phyloP scores from a whole-genome alignment of 2,113 vertebrate species.

The Stigmatopora argus region DNA sequence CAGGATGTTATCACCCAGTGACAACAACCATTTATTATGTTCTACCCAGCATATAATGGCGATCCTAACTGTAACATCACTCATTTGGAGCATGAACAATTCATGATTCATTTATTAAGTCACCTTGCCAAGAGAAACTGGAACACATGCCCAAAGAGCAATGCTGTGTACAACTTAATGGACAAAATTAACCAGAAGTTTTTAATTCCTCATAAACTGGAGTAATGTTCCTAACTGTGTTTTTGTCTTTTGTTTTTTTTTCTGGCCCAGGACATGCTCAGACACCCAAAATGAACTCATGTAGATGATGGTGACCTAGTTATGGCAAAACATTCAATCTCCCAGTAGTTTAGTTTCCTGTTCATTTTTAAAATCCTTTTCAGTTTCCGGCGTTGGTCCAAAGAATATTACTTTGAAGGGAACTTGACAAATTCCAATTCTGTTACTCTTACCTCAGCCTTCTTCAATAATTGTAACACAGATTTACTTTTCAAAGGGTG shows the following conservation, averaged over 20 bases:
- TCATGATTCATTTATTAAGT: conserved; percentile 3
- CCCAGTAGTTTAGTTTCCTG: conserved; percentile 25
- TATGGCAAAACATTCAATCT: conserved; percentile 30
- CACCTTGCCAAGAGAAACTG: conserved; percentile 4
- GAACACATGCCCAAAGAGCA: conserved; percentile 18
- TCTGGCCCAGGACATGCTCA: conserved; percentile 8
- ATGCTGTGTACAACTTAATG: conserved; percentile 29
- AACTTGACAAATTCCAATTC: not conserved
- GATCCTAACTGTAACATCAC: not conserved
- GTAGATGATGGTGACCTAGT: conserved; percentile 38
- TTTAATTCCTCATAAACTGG: conserved; percentile 6
- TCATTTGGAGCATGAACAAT: not conserved
- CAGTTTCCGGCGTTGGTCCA: not conserved
- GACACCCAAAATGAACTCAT: conserved; percentile 28
- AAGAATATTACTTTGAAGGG: not conserved
- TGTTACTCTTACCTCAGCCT: not conserved
- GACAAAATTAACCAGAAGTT: conserved; percentile 30
- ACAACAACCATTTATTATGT: conserved; percentile 1
- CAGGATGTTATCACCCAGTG: not conserved
- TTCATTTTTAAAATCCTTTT: conserved; percentile 15
- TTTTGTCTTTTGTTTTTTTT: not conserved
- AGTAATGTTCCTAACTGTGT: not conserved
- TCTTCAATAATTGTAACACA: not conserved
- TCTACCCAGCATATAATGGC: not conserved
- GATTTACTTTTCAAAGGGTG: not conserved